Evolutionary conservation across 2,888 invertebrate species (phyloP), one percentile per base, ranked within the genome.

Genomic region (Seira musarum): DNA sequence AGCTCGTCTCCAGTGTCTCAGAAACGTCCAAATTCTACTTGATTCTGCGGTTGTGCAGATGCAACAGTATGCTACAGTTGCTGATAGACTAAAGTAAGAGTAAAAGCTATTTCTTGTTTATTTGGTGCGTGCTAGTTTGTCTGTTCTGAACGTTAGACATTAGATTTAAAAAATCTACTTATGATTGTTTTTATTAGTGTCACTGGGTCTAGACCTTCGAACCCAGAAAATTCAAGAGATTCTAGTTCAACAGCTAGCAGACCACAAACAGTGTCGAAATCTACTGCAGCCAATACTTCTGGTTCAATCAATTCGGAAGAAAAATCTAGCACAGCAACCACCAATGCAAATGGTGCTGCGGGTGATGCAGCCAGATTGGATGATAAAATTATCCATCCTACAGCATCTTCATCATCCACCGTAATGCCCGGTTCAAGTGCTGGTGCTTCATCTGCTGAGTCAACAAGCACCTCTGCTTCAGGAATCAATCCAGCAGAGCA

Each of bases 21-120:
- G 93, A 80, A 95, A 97, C 89, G 94, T 97, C 85, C 94, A 96
- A 90, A 91, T 95, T 1, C 92, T 99, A 89, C 89, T 99, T 86
- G 98, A 99, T 89, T 96, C 98, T 60, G 97, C 98, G 1, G 94
- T 95, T 81, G 90, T 96, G 67, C 93, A 99, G 90, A 96, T 99
- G 95, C 95, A 96, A 87, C 98, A 98, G 89, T 99, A 98, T 89
- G 93, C 94, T 10, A 83, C 82, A 15, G 83, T 86, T 46, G 81
- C 82, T 15, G 73, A 84, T 49, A 77, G 72, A 76, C 40, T 82
- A 60, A 84, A 81, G 84, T 84, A 81, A 61, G 69, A 65, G 46
- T 66, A 60, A 57, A 61, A 24, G 21, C 6, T 24, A 17, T 74
- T 60, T 49, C 21, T 61, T 25, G 19, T 40, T n/a, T n/a, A n/a